Conservation (phyloP, 2,888 invertebrate genomes). For the Pseudococcus jackbeardsleyi region DNA sequence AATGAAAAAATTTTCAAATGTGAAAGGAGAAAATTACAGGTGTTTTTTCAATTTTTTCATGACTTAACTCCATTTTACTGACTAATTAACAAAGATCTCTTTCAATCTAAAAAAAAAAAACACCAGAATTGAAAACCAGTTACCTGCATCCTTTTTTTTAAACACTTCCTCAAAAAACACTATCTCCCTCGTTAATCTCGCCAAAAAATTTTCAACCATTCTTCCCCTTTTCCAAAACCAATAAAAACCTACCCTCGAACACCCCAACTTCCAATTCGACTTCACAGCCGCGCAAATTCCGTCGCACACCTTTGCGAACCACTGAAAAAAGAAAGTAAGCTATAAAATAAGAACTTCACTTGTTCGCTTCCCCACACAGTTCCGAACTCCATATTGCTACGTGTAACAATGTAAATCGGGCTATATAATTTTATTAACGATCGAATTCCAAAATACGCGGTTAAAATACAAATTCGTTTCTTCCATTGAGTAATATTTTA, state of each 20-base stretch:
- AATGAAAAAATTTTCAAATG: too few species aligned
- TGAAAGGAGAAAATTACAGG: too few species aligned
- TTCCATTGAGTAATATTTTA: constrained; percentile 50
- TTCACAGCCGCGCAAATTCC: neutral
- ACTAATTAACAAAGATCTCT: too few species aligned
- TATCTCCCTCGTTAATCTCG: too few species aligned
- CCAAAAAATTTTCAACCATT: too few species aligned
- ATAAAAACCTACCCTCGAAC: neutral
- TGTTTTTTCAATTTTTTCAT: too few species aligned
- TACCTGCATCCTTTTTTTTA: too few species aligned
- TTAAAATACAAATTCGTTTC: constrained; percentile 52
- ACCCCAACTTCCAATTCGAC: neutral
- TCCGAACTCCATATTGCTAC: constrained; percentile 49
- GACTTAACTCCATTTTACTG: too few species aligned
- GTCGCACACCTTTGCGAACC: neutral
- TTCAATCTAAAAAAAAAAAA: too few species aligned
- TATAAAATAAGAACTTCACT: constrained; percentile 54
- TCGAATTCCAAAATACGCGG: constrained; percentile 52
- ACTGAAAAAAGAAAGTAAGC: constrained; percentile 48
- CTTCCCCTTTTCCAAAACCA: neutral
- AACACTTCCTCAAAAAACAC: too few species aligned
- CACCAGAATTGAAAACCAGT: too few species aligned
- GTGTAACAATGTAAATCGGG: constrained; percentile 54
- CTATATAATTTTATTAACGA: constrained; percentile 53
- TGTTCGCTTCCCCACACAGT: constrained; percentile 50